Evolutionary conservation across 2,797 vertebrate species (phyloP).

Genomic region (Eidolon dupreanum): DNA sequence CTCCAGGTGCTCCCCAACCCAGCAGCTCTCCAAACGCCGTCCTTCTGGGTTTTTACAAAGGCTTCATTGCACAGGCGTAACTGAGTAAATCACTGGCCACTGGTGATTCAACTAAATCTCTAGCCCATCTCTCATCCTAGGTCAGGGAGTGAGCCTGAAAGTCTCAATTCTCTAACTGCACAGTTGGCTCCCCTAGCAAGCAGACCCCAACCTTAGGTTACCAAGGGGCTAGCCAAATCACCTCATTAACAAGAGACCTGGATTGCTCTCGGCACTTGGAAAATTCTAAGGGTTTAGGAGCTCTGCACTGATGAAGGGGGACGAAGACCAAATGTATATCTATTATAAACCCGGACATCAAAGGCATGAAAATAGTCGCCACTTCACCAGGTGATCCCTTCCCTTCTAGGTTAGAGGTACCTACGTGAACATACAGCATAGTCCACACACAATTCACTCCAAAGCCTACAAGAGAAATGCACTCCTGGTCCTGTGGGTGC

Average conservation of each 20-base stretch:
- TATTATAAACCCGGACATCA: background rate
- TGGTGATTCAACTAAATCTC: background rate
- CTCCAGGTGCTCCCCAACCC: background rate
- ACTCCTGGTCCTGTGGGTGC: background rate
- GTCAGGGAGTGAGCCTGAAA: too few relatives aligned
- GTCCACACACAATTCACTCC: background rate
- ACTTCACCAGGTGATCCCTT: background rate
- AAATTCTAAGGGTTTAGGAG: background rate
- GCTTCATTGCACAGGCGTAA: too few relatives aligned
- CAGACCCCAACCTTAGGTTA: background rate
- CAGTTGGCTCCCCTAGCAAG: background rate
- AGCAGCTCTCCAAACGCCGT: background rate
- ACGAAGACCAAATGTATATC: background rate
- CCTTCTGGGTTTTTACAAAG: background rate
- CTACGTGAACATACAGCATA: background rate
- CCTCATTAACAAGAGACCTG: background rate
- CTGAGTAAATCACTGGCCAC: background rate
- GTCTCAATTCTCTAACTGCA: background rate
- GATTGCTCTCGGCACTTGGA: background rate
- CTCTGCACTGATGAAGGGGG: background rate
- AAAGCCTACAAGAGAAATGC: background rate
- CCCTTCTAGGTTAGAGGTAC: background rate
- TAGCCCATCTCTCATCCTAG: background rate
- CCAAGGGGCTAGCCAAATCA: background rate
- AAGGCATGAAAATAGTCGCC: background rate